A percentile compares a stretch with the other conserved stretches of the same genome.
phyloP scores from a whole-genome alignment of 2,888 invertebrate species.

The Xestia ashworthii region DNA sequence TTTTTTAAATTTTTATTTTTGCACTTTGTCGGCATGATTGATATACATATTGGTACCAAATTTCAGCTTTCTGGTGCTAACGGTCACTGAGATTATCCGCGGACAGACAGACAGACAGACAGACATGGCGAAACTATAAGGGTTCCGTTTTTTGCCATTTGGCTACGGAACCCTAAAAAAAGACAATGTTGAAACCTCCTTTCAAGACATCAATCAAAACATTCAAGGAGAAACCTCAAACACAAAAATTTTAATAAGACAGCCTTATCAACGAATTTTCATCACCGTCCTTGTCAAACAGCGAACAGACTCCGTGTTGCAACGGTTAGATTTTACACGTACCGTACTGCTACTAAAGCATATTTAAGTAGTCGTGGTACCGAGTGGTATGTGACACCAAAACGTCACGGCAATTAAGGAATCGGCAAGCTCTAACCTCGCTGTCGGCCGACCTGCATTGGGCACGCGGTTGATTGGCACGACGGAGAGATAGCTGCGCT shows the following conservation, averaged over 20 bases:
- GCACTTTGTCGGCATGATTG: no score
- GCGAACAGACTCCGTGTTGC: conserved; percentile 68
- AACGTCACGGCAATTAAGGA: conserved; percentile 91
- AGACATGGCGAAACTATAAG: no score
- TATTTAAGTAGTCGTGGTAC: conserved; percentile 81
- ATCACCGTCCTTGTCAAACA: conserved; percentile 61
- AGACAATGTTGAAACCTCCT: conserved; percentile 35
- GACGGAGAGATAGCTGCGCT: conserved; percentile 55
- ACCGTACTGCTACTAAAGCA: conserved; percentile 69
- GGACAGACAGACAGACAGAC: no score
- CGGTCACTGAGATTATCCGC: no score
- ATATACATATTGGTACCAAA: no score
- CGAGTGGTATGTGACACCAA: conserved; percentile 88
- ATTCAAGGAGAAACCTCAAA: conserved; percentile 51
- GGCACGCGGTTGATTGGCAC: conserved; percentile 88
- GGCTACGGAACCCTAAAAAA: no score
- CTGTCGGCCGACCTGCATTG: conserved; percentile 86
- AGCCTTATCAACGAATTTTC: conserved; percentile 54
- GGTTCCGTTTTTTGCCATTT: no score
- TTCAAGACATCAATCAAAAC: conserved; percentile 53
- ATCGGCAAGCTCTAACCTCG: conserved; percentile 90
- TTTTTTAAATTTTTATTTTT: no score
- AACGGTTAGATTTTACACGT: conserved; percentile 71
- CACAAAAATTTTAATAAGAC: conserved; percentile 55
- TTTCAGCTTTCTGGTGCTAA: no score